Base-by-base conservation (phyloP, 1,140 invertebrate genomes). In the Dendrolimus punctatus region DNA sequence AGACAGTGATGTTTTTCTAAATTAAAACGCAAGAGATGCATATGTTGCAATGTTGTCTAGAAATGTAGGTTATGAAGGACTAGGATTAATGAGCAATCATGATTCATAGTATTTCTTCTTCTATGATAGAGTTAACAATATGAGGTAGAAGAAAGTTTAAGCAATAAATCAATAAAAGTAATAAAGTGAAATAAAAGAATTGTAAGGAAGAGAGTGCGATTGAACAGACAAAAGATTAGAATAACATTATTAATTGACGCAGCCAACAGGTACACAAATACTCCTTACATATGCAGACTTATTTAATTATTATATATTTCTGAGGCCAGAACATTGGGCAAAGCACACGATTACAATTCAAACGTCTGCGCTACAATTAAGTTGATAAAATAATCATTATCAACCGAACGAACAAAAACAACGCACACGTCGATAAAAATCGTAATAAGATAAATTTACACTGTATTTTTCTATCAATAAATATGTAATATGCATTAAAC, bases 241-340 rank as follows among this genome's bases (percentile, higher is more conserved):
- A 59, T 51, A 23, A 23, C 55, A 60, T 70, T 64, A 69, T 67
- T 75, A 46, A 80, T 74, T 80, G 77, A 72, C 66, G 76, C 73
- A 80, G 80, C 66, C 58, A 46, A 74, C 79, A 82, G 81, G 81
- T 85, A 85, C 81, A 74, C 71, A 71, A 69, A 73, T 62, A 70
- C 71, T 77, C 58, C 63, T 73, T 70, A 64, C 75, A 75, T 68
- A 69, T 58, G 57, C 63, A 74, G 73, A 67, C 69, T 51, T 62
- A 73, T 68, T 64, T 49, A 48, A 67, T 59, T 60, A 62, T 66
- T 39, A 36, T 36, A 36, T 10, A 39, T 56, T 58, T 66, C 60
- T 66, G 51, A 80, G 76, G 72, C 76, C 68, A 74, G 57, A 60
- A 66, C 68, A 69, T 73, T 66, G 59, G 66, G 68, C 71, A 71